Evolutionary conservation across 2,888 invertebrate species (phyloP), one percentile per base, ranked within the genome.

Genomic region (Habroteleia sp.): DNA sequence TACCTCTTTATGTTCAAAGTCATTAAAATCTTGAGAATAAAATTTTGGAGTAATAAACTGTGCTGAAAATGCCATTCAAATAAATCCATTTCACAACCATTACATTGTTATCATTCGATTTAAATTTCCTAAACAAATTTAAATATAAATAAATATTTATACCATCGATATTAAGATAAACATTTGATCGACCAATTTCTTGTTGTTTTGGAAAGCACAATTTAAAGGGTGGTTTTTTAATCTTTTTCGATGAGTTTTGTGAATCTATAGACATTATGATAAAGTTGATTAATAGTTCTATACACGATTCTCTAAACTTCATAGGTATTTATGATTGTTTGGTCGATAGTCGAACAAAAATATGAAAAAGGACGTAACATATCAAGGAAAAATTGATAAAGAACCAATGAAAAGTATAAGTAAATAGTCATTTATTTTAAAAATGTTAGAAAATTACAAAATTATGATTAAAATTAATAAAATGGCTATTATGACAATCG

Each of bases 1-100:
- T 11, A 79, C 66, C 3, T 79, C 63, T 10, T 74, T 73, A 37
- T 60, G 68, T 8, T 54, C 50, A 6, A 73, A 69, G 14, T 76
- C 60, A 23, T 78, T 75, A 6, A 68, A 48, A 42, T 82, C 76
- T 17, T 74, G 78, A 5, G 84, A 79, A 56, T 86, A 86, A 74
- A 85, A 85, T 78, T 86, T 86, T 6, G 84, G 83, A 4, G 84
- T 81, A 33, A 85, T 74, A 42, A 81, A 77, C 23, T 81, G 74
- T 13, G 78, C 85, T 86, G 78, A n/a, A 77, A 77, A 7, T 31
- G n/a, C 13, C 1, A 37, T 13, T 13, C 1, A 33, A 33, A 33
- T 33, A 2, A 13, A 33, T 8, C 13, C n/a, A 37, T 37, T 35
- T 20, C 20, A 20, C 5, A 20, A 20, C 5, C 5, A 20, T n/a